Evolutionary conservation across 2,888 invertebrate species (phyloP), one percentile per base, ranked within the genome.

Genomic region (Tinea trinotella): DNA sequence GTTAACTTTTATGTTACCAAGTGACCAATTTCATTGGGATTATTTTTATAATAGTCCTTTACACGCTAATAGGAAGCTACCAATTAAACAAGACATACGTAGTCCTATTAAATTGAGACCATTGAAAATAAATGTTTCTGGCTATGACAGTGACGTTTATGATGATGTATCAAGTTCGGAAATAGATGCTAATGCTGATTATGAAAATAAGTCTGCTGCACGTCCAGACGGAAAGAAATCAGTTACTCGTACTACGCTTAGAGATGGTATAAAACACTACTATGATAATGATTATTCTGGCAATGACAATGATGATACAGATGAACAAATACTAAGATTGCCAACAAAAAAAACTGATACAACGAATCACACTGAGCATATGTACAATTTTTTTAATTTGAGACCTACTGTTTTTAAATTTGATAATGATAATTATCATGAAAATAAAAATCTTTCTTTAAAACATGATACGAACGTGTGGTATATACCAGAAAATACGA

Each of bases 401-500:
- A 30, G n/a, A 30, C 30, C 30, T 7, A 30, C 7, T 10, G 30
- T 30, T 4, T 10, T 30, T 4, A 7, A 30, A 7, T n/a, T n/a
- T n/a, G n/a, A n/a, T n/a, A n/a, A n/a, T n/a, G n/a, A n/a, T n/a
- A n/a, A n/a, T n/a, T n/a, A n/a, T n/a, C 50, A 59, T 56, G 55
- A 40, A 54, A 56, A 49, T 35, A 57, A 57, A 62, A 56, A 57
- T 58, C 50, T 59, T 56, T 46, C 56, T 53, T 46, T 36, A 40
- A 9, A 34, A 10, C 24, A 18, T 44, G 10, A 48, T n/a, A n/a
- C n/a, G n/a, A n/a, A n/a, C 3, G 54, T 65, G 34, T 84, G 82
- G 84, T 83, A 76, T 56, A 72, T 77, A 1, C 71, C 76, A 18
- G 77, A 80, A 65, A 67, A 67, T 56, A 65, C 66, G 53, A 73